Base-by-base conservation (phyloP, 2,888 invertebrate genomes). In the Eupithecia subumbrata region DNA sequence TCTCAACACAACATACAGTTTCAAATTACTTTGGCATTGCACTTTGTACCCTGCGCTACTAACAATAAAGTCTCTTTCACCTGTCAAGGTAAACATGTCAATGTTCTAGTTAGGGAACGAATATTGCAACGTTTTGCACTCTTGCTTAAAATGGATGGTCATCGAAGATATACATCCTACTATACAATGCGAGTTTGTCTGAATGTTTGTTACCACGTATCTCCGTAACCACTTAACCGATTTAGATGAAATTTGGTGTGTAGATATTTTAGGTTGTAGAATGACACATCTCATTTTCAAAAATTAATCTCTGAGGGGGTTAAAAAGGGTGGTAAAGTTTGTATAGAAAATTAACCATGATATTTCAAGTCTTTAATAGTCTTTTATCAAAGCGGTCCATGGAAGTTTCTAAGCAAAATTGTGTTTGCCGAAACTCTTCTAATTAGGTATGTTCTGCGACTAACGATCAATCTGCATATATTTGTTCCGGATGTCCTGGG, bases 81-180 rank as follows among this genome's bases (percentile, higher is more conserved):
- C 68, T 81, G 79, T 71, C 72, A 79, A 76, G 69, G 72, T 73
- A 82, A 82, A 79, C 80, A 80, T 80, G 81, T 77, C 78, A 78
- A 81, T 77, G 78, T 78, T 80, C 81, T 78, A 84, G 84, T 86
- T 83, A 84, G 83, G 80, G 81, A 84, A 83, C 82, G 81, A 84
- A 84, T 84, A 84, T 82, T 82, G 86, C 82, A 81, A 82, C 81
- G 82, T 82, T 84, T 82, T 82, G 83, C 81, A 82, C 81, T 84
- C 80, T 79, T 73, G 76, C 81, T 30, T 83, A 82, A 82, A 85
- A 84, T 84, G 83, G 83, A 75, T 76, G 68, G 74, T 74, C 67
- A 11, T 76, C 22, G 69, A 30, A 30, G 30, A 30, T 30, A 30
- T 30, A 30, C 30, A 30, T 30, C 30, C 30, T 30, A 30, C 30